These are phyloP conservation scores for Diceros bicornis DNA, from an alignment of 2,797 vertebrate species.

Conservation along the genomic window DNA sequence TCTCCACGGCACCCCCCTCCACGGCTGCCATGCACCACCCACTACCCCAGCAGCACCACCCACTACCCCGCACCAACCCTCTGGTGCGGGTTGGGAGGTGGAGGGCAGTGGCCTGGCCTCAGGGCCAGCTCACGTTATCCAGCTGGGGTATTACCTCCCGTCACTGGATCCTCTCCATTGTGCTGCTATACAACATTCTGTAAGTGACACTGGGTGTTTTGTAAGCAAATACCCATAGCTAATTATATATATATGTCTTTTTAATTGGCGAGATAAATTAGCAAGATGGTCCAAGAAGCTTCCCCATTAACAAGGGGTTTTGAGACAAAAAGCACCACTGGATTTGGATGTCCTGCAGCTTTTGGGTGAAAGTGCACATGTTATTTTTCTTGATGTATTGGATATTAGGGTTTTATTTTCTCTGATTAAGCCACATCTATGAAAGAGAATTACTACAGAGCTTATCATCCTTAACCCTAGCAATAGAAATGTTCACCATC, in stretches of 20 bases:
- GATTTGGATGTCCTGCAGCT: background rate
- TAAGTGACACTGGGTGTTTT: constrained; percentile 72
- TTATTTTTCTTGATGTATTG: background rate
- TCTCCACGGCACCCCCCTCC: background rate
- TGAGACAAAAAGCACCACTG: background rate
- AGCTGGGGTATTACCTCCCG: background rate
- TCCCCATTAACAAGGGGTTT: background rate
- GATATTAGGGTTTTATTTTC: constrained; percentile 28
- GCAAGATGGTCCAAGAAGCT: constrained; percentile 23
- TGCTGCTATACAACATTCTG: constrained; percentile 73
- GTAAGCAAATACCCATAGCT: constrained; percentile 77
- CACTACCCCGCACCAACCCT: no score
- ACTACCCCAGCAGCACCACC: background rate
- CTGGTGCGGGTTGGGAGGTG: background rate
- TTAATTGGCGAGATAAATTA: constrained; percentile 66
- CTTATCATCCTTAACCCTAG: background rate
- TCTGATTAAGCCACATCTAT: background rate
- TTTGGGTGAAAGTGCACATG: background rate
- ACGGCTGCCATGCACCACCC: background rate
- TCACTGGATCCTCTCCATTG: constrained; percentile 66
- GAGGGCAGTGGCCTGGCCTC: background rate
- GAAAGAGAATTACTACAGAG: background rate
- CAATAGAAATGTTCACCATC: background rate
- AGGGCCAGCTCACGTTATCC: constrained; percentile 36
- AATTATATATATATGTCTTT: constrained; percentile 68